phyloP scores from a whole-genome alignment of 2,797 vertebrate species.

The Cichlasoma orientale region DNA sequence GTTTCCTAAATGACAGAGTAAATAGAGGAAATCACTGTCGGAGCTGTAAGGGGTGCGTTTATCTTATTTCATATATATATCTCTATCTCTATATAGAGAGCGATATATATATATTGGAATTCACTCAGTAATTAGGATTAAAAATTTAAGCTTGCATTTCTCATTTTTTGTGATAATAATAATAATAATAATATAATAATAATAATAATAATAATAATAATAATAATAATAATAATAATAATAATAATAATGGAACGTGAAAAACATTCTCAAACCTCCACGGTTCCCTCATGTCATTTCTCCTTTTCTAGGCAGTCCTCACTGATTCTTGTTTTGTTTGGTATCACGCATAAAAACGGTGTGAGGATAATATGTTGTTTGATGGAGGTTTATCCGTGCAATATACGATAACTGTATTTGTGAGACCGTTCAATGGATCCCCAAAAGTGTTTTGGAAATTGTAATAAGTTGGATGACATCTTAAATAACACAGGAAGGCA shows the following conservation, averaged over 20 bases:
- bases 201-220: neutral
- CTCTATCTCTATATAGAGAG: too few relatives aligned
- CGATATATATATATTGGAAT: too few relatives aligned
- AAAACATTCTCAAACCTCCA: neutral
- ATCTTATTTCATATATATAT: too few relatives aligned
- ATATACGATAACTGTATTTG: neutral
- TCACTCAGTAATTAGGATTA: too few relatives aligned
- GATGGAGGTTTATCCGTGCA: neutral
- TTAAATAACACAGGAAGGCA: neutral
- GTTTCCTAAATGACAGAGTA: neutral
- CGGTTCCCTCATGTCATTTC: neutral
- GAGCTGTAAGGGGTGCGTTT: too few relatives aligned
- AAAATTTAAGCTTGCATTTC: neutral
- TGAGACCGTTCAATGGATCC: neutral
- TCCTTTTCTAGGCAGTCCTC: neutral
- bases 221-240: neutral
- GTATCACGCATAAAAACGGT: neutral
- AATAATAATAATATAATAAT: neutral
- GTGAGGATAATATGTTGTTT: neutral
- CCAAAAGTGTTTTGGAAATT: neutral
- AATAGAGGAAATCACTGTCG: neutral
- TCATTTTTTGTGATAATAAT: neutral
- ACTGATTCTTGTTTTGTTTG: neutral
- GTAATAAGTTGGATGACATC: neutral
- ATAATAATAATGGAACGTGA: fast-evolving